Conservation (phyloP, 2,797 vertebrate species). For the Cephalopachus bancanus region DNA sequence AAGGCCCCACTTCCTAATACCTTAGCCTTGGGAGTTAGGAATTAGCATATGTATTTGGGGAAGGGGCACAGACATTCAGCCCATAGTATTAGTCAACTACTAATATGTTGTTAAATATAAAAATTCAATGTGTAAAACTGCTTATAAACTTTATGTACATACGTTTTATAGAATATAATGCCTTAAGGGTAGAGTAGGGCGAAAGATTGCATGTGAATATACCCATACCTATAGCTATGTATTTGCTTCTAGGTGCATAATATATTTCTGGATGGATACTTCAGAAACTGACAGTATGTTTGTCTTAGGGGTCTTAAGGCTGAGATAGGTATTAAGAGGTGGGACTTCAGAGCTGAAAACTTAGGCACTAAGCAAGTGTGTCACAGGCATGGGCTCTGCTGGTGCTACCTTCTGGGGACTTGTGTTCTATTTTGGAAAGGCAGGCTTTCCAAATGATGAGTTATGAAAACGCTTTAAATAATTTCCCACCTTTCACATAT, state of each 20-base stretch:
- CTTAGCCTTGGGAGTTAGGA: background rate
- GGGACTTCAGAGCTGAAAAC: fast-evolving
- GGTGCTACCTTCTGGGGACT: too few species aligned
- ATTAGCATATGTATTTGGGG: background rate
- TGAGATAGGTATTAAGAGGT: fast-evolving
- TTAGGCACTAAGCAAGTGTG: fast-evolving
- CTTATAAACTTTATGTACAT: background rate
- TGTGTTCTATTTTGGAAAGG: fast-evolving
- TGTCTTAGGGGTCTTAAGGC: background rate
- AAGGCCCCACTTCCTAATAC: background rate
- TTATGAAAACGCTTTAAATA: background rate
- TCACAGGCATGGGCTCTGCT: background rate
- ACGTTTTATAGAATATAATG: too few species aligned
- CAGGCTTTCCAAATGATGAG: background rate
- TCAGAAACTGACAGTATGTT: background rate
- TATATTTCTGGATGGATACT: background rate
- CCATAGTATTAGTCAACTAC: background rate
- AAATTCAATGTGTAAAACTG: background rate
- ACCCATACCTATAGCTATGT: too few species aligned
- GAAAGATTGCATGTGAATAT: too few species aligned
- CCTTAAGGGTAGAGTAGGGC: too few species aligned
- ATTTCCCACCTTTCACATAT: background rate
- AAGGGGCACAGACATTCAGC: background rate
- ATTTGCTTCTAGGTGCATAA: background rate
- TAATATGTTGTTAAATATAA: background rate